A percentile compares a stretch with the other conserved stretches of the same genome.
phyloP scores from a whole-genome alignment of 2,797 vertebrate species.

The Aulostomus chinensis region DNA sequence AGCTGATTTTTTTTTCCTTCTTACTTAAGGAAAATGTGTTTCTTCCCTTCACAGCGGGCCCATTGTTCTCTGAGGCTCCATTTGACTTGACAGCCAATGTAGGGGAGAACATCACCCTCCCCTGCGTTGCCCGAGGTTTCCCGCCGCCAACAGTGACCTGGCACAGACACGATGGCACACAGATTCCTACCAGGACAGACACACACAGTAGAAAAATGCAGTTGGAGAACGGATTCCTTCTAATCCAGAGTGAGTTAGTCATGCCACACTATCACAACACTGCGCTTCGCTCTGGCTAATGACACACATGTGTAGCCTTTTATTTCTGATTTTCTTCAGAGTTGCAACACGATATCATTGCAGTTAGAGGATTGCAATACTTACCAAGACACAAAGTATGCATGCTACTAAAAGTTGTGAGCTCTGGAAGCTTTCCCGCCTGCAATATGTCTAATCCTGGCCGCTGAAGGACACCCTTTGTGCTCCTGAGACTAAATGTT shows the following conservation, averaged over 20 bases:
- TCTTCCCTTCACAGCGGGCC: conserved; percentile 74
- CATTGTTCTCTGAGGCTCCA: conserved; percentile 81
- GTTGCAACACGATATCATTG: conserved; percentile 14
- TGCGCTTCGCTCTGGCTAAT: conserved; percentile 6
- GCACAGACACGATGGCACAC: conserved; percentile 79
- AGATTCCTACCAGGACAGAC: conserved; percentile 42
- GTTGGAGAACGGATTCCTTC: conserved; percentile 77
- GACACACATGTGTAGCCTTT: no score
- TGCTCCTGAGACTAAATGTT: conserved; percentile 56
- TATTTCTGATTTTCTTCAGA: conserved; percentile 47
- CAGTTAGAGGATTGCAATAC: not conserved
- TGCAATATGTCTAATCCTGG: conserved; percentile 32
- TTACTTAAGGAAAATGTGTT: conserved; percentile 28
- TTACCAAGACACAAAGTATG: not conserved
- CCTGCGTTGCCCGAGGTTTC: conserved; percentile 79
- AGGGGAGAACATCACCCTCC: conserved; percentile 82
- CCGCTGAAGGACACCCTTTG: conserved; percentile 22
- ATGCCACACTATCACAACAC: conserved; percentile 17
- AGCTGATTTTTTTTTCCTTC: conserved; percentile 8
- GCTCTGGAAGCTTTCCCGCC: conserved; percentile 8
- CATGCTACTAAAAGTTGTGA: conserved; percentile 19
- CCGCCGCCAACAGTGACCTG: conserved; percentile 82
- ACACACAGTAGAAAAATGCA: conserved; percentile 50
- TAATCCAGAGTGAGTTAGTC: conserved; percentile 86
- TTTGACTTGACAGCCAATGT: conserved; percentile 68